Percentiles rank a stretch among this genome's conserved stretches.
These are phyloP conservation scores for Etheostoma nigrum DNA, from an alignment of 2,797 vertebrate genomes.

Conservation along the genomic window DNA sequence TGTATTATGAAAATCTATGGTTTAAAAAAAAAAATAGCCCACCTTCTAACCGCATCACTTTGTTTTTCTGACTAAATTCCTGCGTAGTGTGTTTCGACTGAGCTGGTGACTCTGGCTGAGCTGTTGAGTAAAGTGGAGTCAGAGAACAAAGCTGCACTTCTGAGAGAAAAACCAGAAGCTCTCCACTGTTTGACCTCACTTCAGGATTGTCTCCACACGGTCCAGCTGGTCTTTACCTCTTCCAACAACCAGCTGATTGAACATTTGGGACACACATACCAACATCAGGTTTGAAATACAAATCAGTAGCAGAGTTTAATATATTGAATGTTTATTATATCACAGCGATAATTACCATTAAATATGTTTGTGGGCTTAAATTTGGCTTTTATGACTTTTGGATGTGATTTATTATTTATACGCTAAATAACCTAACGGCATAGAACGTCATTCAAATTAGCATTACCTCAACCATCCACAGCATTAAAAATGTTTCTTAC, in stretches of 20 bases:
- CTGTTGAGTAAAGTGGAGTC: conserved; percentile 82
- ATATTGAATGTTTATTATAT: background rate
- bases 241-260: conserved; percentile 78
- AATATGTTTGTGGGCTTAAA: background rate
- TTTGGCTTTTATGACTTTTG: background rate
- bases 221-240: conserved; percentile 72
- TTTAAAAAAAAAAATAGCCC: background rate
- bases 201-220: conserved; percentile 75
- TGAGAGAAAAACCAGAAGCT: conserved; percentile 67
- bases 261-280: conserved; percentile 72
- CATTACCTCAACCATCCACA: background rate
- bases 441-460: background rate
- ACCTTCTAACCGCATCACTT: background rate
- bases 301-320: background rate
- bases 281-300: conserved; percentile 84
- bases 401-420: background rate
- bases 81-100: conserved; percentile 84
- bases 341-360: background rate
- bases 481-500: background rate
- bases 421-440: background rate
- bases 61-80: background rate
- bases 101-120: conserved; percentile 83
- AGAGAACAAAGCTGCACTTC: conserved; percentile 58
- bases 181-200: conserved; percentile 82
- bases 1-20: background rate